A percentile compares a stretch with the other conserved stretches of the same genome.
Evolutionary conservation across 2,888 invertebrate genomes (phyloP).

Genomic region (Diarsia rubi): DNA sequence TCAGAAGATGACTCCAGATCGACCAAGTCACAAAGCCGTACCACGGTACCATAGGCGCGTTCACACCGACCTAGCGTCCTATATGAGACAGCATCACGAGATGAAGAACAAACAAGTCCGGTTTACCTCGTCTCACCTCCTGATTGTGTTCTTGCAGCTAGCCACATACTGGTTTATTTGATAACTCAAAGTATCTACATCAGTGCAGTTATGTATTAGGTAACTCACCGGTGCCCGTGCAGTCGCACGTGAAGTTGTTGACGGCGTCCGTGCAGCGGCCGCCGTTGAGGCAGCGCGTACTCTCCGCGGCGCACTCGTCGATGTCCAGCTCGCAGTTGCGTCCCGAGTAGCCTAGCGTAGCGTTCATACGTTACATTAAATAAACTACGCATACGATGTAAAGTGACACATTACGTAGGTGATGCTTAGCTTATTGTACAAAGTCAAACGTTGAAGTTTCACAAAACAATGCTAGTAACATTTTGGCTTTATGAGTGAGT

Average conservation of each 20-base stretch:
- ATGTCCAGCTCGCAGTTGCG: slow-evolving; percentile 93
- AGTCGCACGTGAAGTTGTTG: slow-evolving; percentile 95
- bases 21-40: background rate
- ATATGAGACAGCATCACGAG: background rate
- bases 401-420: background rate
- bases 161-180: too few species aligned
- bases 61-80: background rate
- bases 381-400: background rate
- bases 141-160: too few species aligned
- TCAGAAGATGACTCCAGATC: background rate
- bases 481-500: too few species aligned
- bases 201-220: background rate
- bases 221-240: slow-evolving; percentile 73
- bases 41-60: background rate
- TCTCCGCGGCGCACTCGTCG: slow-evolving; percentile 93
- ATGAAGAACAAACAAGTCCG: background rate
- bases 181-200: too few species aligned
- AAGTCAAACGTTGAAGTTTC: too few species aligned
- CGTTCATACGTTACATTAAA: background rate
- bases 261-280: slow-evolving; percentile 94
- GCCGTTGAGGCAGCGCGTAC: slow-evolving; percentile 93
- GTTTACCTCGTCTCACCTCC: background rate
- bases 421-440: background rate
- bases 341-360: slow-evolving; percentile 92
- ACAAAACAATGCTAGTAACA: too few species aligned